Base-by-base conservation (phyloP, 2,797 vertebrate species). In the Gila robusta region DNA sequence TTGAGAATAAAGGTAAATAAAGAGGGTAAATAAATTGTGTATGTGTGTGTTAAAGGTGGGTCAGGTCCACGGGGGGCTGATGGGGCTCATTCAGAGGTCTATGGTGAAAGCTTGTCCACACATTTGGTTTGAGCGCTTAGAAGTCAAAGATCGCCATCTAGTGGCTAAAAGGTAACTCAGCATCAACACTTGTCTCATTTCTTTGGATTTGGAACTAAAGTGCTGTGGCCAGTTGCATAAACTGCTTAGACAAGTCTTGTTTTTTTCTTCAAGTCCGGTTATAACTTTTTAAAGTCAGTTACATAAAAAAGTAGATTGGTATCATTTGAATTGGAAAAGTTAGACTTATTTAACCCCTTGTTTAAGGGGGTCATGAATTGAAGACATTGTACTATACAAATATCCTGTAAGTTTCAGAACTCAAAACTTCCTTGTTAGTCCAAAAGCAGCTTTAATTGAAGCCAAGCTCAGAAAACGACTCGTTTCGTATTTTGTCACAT, bases 121-220 rank as follows among this genome's bases (percentile, higher is more conserved):
- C 0, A 95, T 98, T 70, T 98, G 97, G 98, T 99, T 98, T 41
- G 97, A 99, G 54, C 95, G 97, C 44, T 98, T 97, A 0, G 97
- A 98, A 91, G 97, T 98, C 84, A 98, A 96, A 94, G 97, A 98
- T 93, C 92, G 98, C 93, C 97, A 97, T 70, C 96, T 98, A 23
- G 97, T 98, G 84, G 97, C 96, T 90, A 97, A 95, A 93, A 96
- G 96, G 97, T 98, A 92, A 81, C 79, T 91, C 28, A 91, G 16
- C 79, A 70, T 44, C 28, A 56, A 5, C n/a, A n/a, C 37, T 49
- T 6, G n/a, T 62, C 2, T 39, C 16, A 14, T 23, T 37, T 41
- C 1, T 16, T 1, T 47, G 44, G 28, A 28, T 66, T 44, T 83
- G 52, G 2, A 49, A n/a, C 71, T 19, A 5, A 32, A 21, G 35